Percentiles rank a stretch among this genome's conserved stretches.
Conservation (phyloP, 2,797 vertebrate species). For the Helarctos malayanus region DNA sequence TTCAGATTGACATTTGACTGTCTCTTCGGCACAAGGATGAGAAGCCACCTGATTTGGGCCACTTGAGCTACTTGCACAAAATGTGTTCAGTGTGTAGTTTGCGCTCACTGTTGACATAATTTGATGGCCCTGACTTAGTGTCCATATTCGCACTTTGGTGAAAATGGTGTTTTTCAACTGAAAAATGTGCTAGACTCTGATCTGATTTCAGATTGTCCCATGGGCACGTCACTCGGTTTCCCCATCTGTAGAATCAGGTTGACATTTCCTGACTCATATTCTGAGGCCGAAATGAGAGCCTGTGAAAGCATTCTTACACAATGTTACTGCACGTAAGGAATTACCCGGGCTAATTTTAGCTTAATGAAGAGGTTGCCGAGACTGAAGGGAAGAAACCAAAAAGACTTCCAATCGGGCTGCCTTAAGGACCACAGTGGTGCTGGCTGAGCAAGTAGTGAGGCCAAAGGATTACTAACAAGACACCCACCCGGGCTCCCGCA, state of each 20-base stretch:
- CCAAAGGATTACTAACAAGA: conserved; percentile 65
- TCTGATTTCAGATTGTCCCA: background rate
- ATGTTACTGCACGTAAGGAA: background rate
- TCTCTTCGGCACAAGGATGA: conserved; percentile 75
- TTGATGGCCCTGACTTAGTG: background rate
- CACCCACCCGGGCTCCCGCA: background rate
- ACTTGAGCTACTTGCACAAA: background rate
- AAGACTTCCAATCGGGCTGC: background rate
- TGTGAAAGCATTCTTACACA: conserved; percentile 40
- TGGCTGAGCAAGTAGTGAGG: background rate
- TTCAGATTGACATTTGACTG: conserved; percentile 82
- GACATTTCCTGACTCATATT: conserved; percentile 1
- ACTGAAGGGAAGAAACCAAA: background rate
- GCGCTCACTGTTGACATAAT: background rate
- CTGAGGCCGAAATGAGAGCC: background rate
- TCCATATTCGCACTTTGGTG: background rate
- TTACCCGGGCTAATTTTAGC: conserved; percentile 42
- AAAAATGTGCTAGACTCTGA: background rate
- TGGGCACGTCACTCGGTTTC: background rate
- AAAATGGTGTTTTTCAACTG: background rate
- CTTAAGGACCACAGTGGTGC: background rate
- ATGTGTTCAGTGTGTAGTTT: background rate
- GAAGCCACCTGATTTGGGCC: conserved; percentile 63
- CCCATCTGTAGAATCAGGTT: conserved; percentile 9
- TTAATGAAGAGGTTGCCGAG: conserved; percentile 26